A percentile compares a stretch with the other conserved stretches of the same genome.
phyloP scores from a whole-genome alignment of 2,113 vertebrate species.

The Prolemur simus region DNA sequence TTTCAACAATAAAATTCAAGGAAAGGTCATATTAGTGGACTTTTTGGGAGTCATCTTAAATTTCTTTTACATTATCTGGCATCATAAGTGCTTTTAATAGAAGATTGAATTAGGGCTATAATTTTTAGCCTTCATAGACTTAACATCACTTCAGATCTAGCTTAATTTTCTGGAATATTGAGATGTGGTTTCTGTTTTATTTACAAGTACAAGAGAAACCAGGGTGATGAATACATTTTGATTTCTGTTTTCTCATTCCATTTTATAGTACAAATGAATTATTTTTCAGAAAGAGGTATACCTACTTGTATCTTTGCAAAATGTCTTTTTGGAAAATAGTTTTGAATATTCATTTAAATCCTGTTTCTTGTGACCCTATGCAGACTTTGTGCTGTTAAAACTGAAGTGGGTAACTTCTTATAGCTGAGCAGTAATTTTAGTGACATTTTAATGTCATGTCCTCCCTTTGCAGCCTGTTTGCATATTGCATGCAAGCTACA shows the following conservation, averaged over 20 bases:
- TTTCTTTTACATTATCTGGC: conserved; percentile 1
- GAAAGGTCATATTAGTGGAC: neutral
- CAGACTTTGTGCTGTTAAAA: neutral
- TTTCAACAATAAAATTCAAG: conserved; percentile 33
- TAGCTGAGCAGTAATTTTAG: neutral
- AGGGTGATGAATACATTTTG: neutral
- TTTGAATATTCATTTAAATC: conserved; percentile 40
- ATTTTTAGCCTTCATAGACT: neutral
- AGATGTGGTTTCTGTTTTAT: neutral
- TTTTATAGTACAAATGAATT: conserved; percentile 4
- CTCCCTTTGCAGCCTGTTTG: neutral
- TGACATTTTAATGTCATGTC: conserved; percentile 44
- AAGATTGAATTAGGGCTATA: neutral
- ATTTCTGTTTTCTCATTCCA: neutral
- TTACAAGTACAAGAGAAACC: neutral
- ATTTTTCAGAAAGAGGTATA: neutral
- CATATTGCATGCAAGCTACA: neutral
- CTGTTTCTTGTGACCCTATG: neutral
- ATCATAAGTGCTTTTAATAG: conserved; percentile 1
- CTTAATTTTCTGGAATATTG: neutral
- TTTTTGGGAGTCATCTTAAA: neutral
- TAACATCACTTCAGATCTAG: neutral
- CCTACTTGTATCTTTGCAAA: neutral
- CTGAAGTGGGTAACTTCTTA: neutral
- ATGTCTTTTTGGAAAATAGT: neutral